phyloP scores from a whole-genome alignment of 2,797 vertebrate genomes.

The Dendrocincla fuliginosa region DNA sequence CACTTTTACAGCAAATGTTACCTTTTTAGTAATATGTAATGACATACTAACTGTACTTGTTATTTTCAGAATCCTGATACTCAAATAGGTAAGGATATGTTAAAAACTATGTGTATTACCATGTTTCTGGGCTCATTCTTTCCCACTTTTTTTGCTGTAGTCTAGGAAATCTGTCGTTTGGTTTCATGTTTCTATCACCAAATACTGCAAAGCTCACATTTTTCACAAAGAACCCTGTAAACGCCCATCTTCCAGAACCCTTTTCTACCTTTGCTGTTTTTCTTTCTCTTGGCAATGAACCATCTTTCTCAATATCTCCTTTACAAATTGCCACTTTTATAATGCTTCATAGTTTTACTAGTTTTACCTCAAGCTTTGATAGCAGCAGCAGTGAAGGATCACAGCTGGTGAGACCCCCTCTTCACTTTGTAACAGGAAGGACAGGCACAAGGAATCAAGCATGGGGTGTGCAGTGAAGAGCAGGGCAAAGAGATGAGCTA shows the following conservation, averaged over 20 bases:
- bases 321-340: not conserved
- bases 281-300: not conserved
- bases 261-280: not conserved
- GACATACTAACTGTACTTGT: not conserved
- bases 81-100: not conserved
- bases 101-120: not conserved
- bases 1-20: not conserved
- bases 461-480: rapidly evolving
- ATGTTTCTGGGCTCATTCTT: not conserved
- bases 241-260: not conserved
- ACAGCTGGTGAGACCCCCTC: not conserved
- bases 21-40: not conserved
- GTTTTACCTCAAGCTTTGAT: not conserved
- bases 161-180: not conserved
- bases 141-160: not conserved
- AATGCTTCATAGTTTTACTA: not conserved
- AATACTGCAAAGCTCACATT: not conserved
- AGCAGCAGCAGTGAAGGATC: rapidly evolving
- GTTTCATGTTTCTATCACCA: not conserved
- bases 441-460: rapidly evolving
- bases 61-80: not conserved
- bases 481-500: not conserved
- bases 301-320: not conserved
- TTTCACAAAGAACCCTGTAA: not conserved
- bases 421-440: rapidly evolving